Percentiles rank a stretch among this genome's conserved stretches.
phyloP scores from a whole-genome alignment of 2,797 vertebrate species.

The Gymnoscopelus microlampas region DNA sequence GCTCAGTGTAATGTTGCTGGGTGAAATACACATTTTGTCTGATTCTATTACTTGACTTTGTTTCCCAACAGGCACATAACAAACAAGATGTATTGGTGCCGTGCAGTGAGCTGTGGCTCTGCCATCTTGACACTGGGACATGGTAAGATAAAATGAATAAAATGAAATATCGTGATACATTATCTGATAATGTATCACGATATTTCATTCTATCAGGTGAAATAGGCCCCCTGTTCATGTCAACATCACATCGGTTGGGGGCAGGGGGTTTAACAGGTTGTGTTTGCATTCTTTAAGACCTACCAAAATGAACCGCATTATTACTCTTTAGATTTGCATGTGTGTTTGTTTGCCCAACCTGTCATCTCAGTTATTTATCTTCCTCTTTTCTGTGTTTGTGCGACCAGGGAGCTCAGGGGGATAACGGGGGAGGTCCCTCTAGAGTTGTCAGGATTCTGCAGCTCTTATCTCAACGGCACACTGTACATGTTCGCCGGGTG shows the following conservation, averaged over 20 bases:
- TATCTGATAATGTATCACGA: background rate
- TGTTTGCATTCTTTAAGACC: too few species aligned
- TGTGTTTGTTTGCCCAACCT: background rate
- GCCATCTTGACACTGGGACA: slow-evolving; percentile 88
- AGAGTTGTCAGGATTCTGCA: slow-evolving; percentile 87
- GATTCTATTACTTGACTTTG: slow-evolving; percentile 8
- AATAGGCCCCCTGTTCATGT: slow-evolving; percentile 10
- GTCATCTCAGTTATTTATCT: background rate
- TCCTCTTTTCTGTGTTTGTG: slow-evolving; percentile 1
- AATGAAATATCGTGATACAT: too few species aligned
- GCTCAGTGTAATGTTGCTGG: too few species aligned
- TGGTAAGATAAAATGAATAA: slow-evolving; percentile 87
- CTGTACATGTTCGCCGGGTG: slow-evolving; percentile 94
- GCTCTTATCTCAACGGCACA: slow-evolving; percentile 82
- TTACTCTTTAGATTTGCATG: background rate
- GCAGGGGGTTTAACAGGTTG: too few species aligned
- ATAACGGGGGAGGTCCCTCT: slow-evolving; percentile 89
- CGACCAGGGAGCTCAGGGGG: slow-evolving; percentile 83
- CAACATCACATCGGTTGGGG: slow-evolving; percentile 17
- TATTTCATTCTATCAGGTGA: slow-evolving; percentile 23
- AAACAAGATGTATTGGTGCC: slow-evolving; percentile 89
- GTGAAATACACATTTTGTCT: too few species aligned
- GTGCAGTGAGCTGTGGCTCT: slow-evolving; percentile 93
- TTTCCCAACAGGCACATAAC: slow-evolving; percentile 81
- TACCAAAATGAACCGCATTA: background rate